Evolutionary conservation across 2,888 invertebrate genomes (phyloP), one percentile per base, ranked within the genome.

Genomic region (Mesoligia furuncula): DNA sequence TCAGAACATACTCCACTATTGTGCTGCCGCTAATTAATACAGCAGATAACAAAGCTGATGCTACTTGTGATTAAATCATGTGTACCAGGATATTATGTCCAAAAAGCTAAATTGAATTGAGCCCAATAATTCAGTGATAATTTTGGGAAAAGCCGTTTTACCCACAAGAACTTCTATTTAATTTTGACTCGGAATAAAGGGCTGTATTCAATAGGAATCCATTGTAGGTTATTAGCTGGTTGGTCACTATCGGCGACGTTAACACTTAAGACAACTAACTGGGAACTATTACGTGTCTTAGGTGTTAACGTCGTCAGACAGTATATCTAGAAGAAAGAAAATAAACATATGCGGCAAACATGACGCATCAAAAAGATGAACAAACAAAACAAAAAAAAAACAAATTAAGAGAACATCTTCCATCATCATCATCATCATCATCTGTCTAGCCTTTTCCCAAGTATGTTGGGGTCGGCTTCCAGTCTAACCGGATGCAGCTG

Each of bases 1-100:
- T 83, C 75, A 79, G 64, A 57, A 17, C 69, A 83, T 70, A 54
- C 45, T 69, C n/a, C 65, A 57, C 72, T 84, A 84, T 86, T 84
- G 79, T 84, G 27, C 36, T 6, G 13, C 2, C 64, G 39, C 79
- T 86, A 86, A 84, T 86, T 84, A 84, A 75, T 84, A 72, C 86
- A 82, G 68, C 64, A 69, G 11, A 65, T 57, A 57, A 61, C 71
- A 64, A 67, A 67, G 65, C 65, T 51, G 4, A 13, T 59, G 36
- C 15, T 57, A 54, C 6, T 68, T 62, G 66, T 45, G 36, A 72
- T 57, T 51, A 45, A 69, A 82, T 65, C 36, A 76, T 51, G 42
- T 42, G 51, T 64, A 17, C 20, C 6, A 17, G 48, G 11, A 65
- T 42, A 73, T 31, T 59, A 51, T 24, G 24, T 3, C 27, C 27